Conservation (phyloP, 1,140 invertebrate genomes). For the Bombus balteatus region DNA sequence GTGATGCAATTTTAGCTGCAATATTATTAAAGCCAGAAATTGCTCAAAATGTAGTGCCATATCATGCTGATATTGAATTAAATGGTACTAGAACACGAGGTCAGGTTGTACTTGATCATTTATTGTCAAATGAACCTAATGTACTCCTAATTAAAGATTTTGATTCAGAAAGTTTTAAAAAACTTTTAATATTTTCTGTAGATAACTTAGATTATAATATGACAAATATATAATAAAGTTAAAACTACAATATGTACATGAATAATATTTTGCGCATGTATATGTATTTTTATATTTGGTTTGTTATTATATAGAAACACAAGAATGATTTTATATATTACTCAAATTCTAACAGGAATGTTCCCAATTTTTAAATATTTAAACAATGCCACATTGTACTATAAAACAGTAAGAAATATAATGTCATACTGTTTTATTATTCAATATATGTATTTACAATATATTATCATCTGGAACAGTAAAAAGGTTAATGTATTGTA, state of each 20-base stretch:
- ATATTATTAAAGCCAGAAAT: slow-evolving; percentile 81
- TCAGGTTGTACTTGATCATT: slow-evolving; percentile 85
- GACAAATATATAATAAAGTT: slow-evolving; percentile 30
- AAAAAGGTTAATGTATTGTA: neutral
- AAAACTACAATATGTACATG: slow-evolving; percentile 18
- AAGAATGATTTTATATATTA: neutral
- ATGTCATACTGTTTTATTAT: slow-evolving; percentile 9
- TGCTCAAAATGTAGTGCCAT: slow-evolving; percentile 64
- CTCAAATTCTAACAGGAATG: slow-evolving; percentile 23
- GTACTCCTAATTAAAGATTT: slow-evolving; percentile 83
- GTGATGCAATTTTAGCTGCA: slow-evolving; percentile 84
- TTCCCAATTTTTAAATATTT: neutral
- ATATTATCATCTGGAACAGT: slow-evolving; percentile 15
- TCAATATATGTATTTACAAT: slow-evolving; percentile 40
- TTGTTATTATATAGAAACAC: slow-evolving; percentile 6
- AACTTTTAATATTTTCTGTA: slow-evolving; percentile 76
- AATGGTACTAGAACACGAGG: slow-evolving; percentile 84
- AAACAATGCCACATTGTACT: slow-evolving; percentile 16
- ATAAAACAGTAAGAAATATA: slow-evolving; percentile 3
- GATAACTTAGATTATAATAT: slow-evolving; percentile 55
- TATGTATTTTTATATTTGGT: neutral
- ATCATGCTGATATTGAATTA: slow-evolving; percentile 84
- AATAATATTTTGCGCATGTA: neutral
- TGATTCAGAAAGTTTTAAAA: slow-evolving; percentile 82
- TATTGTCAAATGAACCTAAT: slow-evolving; percentile 81